These are phyloP conservation scores for Smithornis capensis DNA, from an alignment of 2,113 vertebrate species.

Conservation along the genomic window DNA sequence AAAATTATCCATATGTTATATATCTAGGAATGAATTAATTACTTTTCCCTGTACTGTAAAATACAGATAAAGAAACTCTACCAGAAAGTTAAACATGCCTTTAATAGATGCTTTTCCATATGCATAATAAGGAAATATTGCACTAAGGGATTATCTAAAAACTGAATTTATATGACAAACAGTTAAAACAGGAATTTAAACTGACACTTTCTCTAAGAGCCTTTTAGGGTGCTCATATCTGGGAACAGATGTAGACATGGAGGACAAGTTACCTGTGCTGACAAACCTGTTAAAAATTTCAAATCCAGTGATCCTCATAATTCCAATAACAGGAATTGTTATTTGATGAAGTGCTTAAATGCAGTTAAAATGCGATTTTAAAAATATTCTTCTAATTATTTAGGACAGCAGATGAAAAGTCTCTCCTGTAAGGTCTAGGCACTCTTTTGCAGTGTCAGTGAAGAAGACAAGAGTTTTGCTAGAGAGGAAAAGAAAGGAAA, in stretches of 20 bases:
- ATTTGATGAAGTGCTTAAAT: not conserved
- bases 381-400: not conserved
- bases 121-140: slow-evolving; percentile 35
- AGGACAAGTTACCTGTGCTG: not conserved
- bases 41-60: slow-evolving; percentile 41
- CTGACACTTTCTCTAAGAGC: not conserved
- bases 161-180: not conserved
- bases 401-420: not conserved
- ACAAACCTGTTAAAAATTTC: not conserved
- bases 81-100: slow-evolving; percentile 27
- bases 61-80: slow-evolving; percentile 47
- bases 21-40: slow-evolving; percentile 50
- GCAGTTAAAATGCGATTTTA: not conserved
- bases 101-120: slow-evolving; percentile 12
- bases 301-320: not conserved
- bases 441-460: not conserved
- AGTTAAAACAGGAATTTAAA: not conserved
- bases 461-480: not conserved
- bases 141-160: slow-evolving; percentile 24
- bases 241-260: not conserved
- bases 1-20: slow-evolving; percentile 48
- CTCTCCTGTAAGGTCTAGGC: fast-evolving
- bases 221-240: not conserved
- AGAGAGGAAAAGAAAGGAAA: not conserved
- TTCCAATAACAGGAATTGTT: fast-evolving